Evolutionary conservation across 2,888 invertebrate genomes (phyloP), one percentile per base, ranked within the genome.

Genomic region (Parnassius smintheus): DNA sequence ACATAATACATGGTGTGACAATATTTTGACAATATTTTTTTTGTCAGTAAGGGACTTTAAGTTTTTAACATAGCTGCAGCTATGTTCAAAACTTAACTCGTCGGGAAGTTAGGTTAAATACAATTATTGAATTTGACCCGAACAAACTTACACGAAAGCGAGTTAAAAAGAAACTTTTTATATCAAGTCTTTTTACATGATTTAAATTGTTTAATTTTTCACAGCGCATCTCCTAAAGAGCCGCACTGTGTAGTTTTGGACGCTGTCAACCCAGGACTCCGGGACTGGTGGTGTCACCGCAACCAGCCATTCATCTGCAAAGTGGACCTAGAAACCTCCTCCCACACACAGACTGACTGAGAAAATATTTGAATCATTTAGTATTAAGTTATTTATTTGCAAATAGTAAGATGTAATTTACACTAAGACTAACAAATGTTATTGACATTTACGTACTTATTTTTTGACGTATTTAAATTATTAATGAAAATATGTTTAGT

Each of bases 231-330:
- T 11, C 77, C 80, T 0, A 65, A 67, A 0, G 85, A 86, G 56
- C 90, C 90, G 0, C 90, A 88, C 69, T 90, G 90, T 68, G 89
- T 70, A 0, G 86, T 77, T 0, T 62, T 90, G 52, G 89, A 88
- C 54, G 81, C 83, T 0, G 25, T 66, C 3, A 87, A 86, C 75
- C 74, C 74, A 12, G 88, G 88, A 1, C 75, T 85, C 0, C 73
- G 88, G 0, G 77, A 81, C 52, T 86, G 68, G 71, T 89, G 90
- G 90, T 90, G 90, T 69, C 75, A 83, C 22, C 71, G 62, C 0
- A 63, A 66, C 2, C 86, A 86, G 51, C 85, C 90, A 0, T 90
- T 73, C 72, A 62, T 90, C 48, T 90, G 90, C 66, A 78, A 89
- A 73, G 75, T 72, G 48, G 59, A 70, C 56, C 49, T 65, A 1